phyloP scores from a whole-genome alignment of 2,888 invertebrate species.

The Serripes groenlandicus region DNA sequence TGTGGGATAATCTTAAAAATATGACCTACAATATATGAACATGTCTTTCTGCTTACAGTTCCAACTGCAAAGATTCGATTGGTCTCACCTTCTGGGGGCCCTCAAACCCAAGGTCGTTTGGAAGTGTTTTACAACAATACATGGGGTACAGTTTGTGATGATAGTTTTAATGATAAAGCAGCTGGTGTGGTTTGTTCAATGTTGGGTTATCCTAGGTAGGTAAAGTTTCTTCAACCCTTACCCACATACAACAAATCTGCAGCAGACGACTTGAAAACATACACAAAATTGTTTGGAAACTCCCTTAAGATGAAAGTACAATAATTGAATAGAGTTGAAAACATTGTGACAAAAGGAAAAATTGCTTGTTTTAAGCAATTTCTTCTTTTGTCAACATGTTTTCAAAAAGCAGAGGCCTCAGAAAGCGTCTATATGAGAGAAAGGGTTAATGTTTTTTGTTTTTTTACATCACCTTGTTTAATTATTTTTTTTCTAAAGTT shows the following conservation, averaged over 20 bases:
- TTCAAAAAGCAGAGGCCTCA: too few species aligned
- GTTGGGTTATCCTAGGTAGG: slow-evolving; percentile 65
- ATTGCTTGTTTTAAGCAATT: neutral
- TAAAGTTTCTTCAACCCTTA: too few species aligned
- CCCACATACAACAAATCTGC: too few species aligned
- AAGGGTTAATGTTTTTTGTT: too few species aligned
- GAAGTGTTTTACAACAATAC: slow-evolving; percentile 63
- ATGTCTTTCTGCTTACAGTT: slow-evolving; percentile 50
- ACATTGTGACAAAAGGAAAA: neutral
- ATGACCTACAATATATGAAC: too few species aligned
- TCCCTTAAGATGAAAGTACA: too few species aligned
- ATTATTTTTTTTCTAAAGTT: too few species aligned
- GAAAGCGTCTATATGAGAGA: too few species aligned
- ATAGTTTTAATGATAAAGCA: slow-evolving; percentile 54
- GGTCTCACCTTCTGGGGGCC: slow-evolving; percentile 47
- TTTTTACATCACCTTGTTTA: too few species aligned
- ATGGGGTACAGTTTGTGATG: slow-evolving; percentile 71
- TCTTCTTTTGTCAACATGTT: neutral
- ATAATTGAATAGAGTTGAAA: neutral
- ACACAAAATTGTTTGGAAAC: too few species aligned
- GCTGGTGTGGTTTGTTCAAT: slow-evolving; percentile 65
- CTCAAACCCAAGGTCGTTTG: slow-evolving; percentile 67
- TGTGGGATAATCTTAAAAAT: too few species aligned
- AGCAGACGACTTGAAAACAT: too few species aligned
- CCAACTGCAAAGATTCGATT: slow-evolving; percentile 67